These are phyloP conservation scores for Stenodera caucasica DNA, from an alignment of 2,888 invertebrate genomes.

Conservation along the genomic window DNA sequence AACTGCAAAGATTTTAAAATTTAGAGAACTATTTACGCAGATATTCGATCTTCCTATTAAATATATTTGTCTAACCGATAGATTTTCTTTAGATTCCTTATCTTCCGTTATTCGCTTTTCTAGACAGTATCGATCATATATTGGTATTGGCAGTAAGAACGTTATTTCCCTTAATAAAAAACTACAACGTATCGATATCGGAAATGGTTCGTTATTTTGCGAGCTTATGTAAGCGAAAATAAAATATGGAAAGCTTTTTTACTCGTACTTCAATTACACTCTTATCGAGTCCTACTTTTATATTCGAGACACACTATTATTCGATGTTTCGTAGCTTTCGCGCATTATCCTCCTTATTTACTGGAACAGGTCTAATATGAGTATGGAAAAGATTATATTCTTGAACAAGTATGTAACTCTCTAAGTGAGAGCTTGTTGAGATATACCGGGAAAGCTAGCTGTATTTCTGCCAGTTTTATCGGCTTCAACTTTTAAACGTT, in stretches of 20 bases:
- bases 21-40: too few relatives aligned
- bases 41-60: background rate
- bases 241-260: constrained; percentile 33
- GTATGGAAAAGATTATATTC: background rate
- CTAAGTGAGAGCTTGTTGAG: background rate
- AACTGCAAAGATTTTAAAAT: too few relatives aligned
- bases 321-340: too few relatives aligned
- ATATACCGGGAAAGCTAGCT: background rate
- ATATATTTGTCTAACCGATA: background rate
- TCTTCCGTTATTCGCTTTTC: background rate
- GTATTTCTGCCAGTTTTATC: constrained; percentile 3
- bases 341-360: too few relatives aligned
- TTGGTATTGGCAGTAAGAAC: background rate
- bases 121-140: background rate
- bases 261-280: background rate
- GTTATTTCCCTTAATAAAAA: constrained; percentile 13
- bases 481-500: constrained; percentile 3
- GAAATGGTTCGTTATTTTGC: constrained; percentile 34
- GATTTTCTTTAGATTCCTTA: background rate
- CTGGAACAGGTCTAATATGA: too few relatives aligned
- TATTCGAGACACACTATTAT: too few relatives aligned
- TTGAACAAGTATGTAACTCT: background rate
- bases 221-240: constrained; percentile 35
- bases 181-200: constrained; percentile 30
- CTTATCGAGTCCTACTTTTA: too few relatives aligned